Percentiles rank a stretch among this genome's conserved stretches.
Evolutionary conservation across 2,113 vertebrate genomes (phyloP).

Genomic region (Hyla sarda): DNA sequence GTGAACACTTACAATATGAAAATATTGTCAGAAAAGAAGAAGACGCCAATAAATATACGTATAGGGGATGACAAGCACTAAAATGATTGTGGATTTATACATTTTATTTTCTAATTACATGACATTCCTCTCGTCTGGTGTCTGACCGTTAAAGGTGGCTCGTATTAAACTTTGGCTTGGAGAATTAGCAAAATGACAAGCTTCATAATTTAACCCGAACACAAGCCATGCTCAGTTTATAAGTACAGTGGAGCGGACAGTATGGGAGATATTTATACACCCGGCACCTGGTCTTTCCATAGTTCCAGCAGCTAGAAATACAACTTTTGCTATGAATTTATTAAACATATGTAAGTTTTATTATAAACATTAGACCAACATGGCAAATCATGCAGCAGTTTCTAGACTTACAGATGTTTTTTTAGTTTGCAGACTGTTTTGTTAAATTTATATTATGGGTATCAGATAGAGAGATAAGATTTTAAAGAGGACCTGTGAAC

Average conservation of each 20-base stretch:
- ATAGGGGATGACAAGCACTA: neutral
- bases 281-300: neutral
- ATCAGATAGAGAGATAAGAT: too few relatives aligned
- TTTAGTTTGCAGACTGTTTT: neutral
- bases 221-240: neutral
- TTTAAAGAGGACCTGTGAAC: too few relatives aligned
- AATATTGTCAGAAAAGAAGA: neutral
- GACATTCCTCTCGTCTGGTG: neutral
- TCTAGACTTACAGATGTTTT: neutral
- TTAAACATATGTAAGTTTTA: neutral
- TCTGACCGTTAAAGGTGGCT: neutral
- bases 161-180: conserved; percentile 5
- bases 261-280: neutral
- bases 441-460: too few relatives aligned
- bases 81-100: neutral
- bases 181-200: neutral
- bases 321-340: neutral
- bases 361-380: neutral
- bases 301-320: neutral
- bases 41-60: neutral
- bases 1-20: neutral
- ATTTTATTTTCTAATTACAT: neutral
- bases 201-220: neutral
- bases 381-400: neutral
- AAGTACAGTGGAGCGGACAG: neutral